Conservation (phyloP, 2,113 vertebrate genomes). For the Spheniscus mendiculus region DNA sequence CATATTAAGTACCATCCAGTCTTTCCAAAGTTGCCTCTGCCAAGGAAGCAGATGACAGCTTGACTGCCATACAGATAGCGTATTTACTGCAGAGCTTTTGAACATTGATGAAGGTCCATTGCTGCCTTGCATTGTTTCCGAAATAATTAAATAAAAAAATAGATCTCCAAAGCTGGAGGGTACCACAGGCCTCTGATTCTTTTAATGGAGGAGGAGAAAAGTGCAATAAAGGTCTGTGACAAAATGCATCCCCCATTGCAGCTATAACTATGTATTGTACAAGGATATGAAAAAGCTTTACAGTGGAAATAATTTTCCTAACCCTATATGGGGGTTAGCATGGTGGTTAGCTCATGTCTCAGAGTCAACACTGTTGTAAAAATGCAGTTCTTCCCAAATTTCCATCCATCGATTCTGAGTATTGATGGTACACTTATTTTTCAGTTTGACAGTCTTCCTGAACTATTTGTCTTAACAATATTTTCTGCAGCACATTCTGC, state of each 20-base stretch:
- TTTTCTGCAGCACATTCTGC: background rate
- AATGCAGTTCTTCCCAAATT: background rate
- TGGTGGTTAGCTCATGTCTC: background rate
- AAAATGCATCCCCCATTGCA: background rate
- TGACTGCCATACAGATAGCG: background rate
- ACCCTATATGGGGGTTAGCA: background rate
- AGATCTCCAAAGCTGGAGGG: background rate
- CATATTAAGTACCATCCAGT: background rate
- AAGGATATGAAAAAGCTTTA: background rate
- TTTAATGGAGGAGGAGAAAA: background rate
- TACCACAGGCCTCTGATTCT: background rate
- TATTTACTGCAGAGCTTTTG: background rate
- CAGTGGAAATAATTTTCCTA: background rate
- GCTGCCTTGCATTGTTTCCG: background rate
- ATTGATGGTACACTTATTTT: background rate
- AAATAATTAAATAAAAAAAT: background rate
- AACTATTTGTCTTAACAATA: background rate
- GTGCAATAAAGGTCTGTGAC: background rate
- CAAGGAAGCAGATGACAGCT: background rate
- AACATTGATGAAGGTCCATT: background rate
- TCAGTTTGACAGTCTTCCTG: background rate
- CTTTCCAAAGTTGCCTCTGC: conserved; percentile 3
- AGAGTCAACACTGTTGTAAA: background rate
- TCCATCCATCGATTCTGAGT: background rate
- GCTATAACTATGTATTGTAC: background rate